Percentiles rank a stretch among this genome's conserved stretches.
Conservation (phyloP, 1,140 invertebrate species). For the Tetramorium simillimum region DNA sequence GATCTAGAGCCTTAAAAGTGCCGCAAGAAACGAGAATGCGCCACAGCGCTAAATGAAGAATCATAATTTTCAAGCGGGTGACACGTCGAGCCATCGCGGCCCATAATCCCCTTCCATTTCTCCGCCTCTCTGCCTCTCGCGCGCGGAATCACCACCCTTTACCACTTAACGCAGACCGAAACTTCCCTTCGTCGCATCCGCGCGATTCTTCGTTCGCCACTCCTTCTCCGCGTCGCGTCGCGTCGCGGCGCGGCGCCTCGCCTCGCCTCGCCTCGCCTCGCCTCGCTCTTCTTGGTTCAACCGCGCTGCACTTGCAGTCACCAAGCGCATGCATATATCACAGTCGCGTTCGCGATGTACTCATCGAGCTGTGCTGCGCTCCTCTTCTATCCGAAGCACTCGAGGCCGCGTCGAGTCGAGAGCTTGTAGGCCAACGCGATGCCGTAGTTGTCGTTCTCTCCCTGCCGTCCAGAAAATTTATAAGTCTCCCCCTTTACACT, state of each 20-base stretch:
- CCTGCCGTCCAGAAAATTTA: constrained; percentile 62
- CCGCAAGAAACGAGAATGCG: constrained; percentile 47
- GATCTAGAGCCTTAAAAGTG: constrained; percentile 71
- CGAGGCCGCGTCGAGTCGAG: constrained; percentile 2
- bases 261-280: constrained; percentile 18
- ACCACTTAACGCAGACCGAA: constrained; percentile 47
- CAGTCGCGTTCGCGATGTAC: constrained; percentile 58
- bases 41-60: constrained; percentile 79
- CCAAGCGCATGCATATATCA: constrained; percentile 65
- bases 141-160: constrained; percentile 42
- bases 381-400: not conserved
- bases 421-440: constrained; percentile 25
- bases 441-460: constrained; percentile 19
- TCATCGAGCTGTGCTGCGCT: constrained; percentile 59
- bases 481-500: constrained; percentile 70
- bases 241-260: not conserved
- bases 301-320: constrained; percentile 65
- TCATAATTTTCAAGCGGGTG: constrained; percentile 80
- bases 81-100: constrained; percentile 75
- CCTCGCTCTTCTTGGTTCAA: constrained; percentile 54
- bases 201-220: constrained; percentile 41
- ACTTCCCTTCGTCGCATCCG: constrained; percentile 57
- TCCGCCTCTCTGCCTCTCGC: not conserved
- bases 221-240: constrained; percentile 4
- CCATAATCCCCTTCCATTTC: constrained; percentile 68